Percentiles rank a stretch among this genome's conserved stretches.
Evolutionary conservation across 2,888 invertebrate species (phyloP).

Genomic region (Steinernema carpocapsae): DNA sequence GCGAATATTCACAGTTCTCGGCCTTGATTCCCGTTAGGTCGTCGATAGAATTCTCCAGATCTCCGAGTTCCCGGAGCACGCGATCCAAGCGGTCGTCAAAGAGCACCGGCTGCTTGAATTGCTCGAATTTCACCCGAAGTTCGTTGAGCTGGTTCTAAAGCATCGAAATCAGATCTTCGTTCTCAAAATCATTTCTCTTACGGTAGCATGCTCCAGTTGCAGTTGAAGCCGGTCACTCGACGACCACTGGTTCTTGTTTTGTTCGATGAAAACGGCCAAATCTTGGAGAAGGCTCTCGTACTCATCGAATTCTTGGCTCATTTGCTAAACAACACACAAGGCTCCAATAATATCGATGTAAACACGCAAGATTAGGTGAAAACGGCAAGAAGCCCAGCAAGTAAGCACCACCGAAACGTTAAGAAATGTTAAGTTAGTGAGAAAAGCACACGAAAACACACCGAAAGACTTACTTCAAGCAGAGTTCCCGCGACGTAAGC

Average conservation of each 20-base stretch:
- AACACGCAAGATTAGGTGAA: slow-evolving; percentile 2
- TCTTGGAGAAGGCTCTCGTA: slow-evolving; percentile 49
- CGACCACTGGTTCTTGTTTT: slow-evolving; percentile 46
- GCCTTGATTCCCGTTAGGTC: slow-evolving; percentile 55
- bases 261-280: slow-evolving; percentile 46
- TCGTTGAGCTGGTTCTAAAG: slow-evolving; percentile 45
- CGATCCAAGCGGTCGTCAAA: slow-evolving; percentile 50
- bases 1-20: slow-evolving; percentile 49
- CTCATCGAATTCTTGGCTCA: slow-evolving; percentile 59
- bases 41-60: slow-evolving; percentile 59
- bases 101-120: slow-evolving; percentile 62
- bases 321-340: slow-evolving; percentile 43
- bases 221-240: slow-evolving; percentile 47
- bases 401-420: background rate
- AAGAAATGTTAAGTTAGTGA: slow-evolving; percentile 15
- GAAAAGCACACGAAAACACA: slow-evolving; percentile 19
- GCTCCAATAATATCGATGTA: background rate
- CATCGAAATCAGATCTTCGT: background rate
- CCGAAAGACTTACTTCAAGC: slow-evolving; percentile 43
- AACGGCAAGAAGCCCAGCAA: background rate
- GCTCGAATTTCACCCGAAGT: slow-evolving; percentile 44
- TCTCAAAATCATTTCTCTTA: background rate
- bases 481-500: slow-evolving; percentile 44
- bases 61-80: slow-evolving; percentile 43
- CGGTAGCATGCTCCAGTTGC: slow-evolving; percentile 46